Percentiles rank a stretch among this genome's conserved stretches.
Conservation (phyloP, 2,797 vertebrate species). For the Adelosebastes latens region DNA sequence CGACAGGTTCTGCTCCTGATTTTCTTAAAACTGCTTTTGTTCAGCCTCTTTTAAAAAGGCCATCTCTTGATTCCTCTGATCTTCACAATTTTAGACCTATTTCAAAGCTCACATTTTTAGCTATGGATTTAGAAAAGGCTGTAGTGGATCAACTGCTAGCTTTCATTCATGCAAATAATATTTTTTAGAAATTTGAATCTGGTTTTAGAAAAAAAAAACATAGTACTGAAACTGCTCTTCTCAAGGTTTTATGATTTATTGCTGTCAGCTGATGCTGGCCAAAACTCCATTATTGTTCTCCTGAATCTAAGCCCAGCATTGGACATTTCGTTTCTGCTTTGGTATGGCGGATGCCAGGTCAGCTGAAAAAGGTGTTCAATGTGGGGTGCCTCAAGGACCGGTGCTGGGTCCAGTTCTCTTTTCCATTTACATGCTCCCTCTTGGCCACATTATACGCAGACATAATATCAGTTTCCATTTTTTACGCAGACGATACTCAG, state of each 20-base stretch:
- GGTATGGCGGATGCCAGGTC: background rate
- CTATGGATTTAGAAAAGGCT: no score
- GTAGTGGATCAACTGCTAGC: background rate
- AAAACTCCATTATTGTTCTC: no score
- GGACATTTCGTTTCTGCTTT: background rate
- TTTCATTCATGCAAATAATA: background rate
- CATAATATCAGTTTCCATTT: background rate
- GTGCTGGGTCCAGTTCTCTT: background rate
- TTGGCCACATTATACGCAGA: background rate
- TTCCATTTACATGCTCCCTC: no score
- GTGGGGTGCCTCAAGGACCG: background rate
- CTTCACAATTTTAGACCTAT: background rate
- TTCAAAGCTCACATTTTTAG: background rate
- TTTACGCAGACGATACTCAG: background rate
- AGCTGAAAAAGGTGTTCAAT: background rate
- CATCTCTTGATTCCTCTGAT: background rate
- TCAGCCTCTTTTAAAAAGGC: background rate
- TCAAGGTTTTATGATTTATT: no score
- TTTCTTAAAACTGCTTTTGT: no score
- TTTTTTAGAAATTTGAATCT: background rate
- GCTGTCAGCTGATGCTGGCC: background rate
- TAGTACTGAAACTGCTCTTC: background rate
- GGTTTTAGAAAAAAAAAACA: background rate
- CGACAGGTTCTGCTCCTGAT: no score
- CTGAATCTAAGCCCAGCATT: no score